These are phyloP conservation scores for Tupaia chinensis DNA, from an alignment of 2,113 vertebrate genomes.

Conservation along the genomic window DNA sequence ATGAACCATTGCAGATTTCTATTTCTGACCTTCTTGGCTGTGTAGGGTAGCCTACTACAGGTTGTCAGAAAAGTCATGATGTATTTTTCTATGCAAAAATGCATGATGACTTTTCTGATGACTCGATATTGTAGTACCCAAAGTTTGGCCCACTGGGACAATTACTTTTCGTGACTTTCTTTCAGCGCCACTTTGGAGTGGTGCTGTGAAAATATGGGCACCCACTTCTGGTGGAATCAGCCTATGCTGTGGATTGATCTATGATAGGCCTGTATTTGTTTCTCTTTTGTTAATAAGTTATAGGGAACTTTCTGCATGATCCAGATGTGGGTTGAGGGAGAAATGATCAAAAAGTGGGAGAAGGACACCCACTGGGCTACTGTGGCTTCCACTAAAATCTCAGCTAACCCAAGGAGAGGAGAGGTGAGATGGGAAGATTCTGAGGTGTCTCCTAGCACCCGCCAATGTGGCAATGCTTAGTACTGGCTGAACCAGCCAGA, in stretches of 20 bases:
- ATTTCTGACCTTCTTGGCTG: fast-evolving
- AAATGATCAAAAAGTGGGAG: neutral
- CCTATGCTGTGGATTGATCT: neutral
- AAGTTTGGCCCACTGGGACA: no score
- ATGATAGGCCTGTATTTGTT: neutral
- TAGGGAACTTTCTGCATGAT: neutral
- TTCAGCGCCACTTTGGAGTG: neutral
- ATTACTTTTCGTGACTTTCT: neutral
- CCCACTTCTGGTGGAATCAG: neutral
- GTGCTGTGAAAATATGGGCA: neutral
- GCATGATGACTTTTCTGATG: no score
- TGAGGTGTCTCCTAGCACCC: neutral
- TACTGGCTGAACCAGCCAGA: neutral
- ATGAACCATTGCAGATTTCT: neutral
- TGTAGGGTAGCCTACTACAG: neutral
- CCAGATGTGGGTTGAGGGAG: neutral
- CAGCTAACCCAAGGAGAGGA: neutral
- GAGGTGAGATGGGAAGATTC: neutral
- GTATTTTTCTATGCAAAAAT: no score
- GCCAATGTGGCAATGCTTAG: neutral
- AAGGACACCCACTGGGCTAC: neutral
- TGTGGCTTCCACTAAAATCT: neutral
- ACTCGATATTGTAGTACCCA: neutral
- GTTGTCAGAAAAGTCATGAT: no score
- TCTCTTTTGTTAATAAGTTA: neutral